Evolutionary conservation across 2,888 invertebrate genomes (phyloP).

Genomic region (Melinopterus prodromus): DNA sequence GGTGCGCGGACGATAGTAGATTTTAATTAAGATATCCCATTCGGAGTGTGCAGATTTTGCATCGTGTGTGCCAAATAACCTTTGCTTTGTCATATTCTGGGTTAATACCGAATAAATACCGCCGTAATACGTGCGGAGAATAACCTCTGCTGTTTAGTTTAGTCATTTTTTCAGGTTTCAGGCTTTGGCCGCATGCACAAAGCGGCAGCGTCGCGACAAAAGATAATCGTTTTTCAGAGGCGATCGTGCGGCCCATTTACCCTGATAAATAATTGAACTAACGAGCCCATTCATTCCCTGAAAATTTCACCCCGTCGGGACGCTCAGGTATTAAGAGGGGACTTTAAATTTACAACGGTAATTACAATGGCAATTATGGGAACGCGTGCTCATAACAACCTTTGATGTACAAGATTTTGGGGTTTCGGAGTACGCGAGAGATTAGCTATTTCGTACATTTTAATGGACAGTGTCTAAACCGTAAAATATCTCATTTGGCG

Average conservation of each 20-base stretch:
- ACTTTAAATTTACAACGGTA: slow-evolving; percentile 4
- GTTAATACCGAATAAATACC: neutral
- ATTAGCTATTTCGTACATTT: neutral
- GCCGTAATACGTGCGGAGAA: neutral
- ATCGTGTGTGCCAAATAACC: neutral
- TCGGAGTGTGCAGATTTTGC: neutral
- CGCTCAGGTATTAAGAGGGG: slow-evolving; percentile 4
- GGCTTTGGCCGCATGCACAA: neutral
- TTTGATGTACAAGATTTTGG: slow-evolving; percentile 4
- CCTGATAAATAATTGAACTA: neutral
- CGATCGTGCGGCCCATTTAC: neutral
- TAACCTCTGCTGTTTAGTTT: neutral
- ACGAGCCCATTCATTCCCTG: neutral
- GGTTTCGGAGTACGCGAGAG: neutral
- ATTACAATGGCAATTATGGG: neutral
- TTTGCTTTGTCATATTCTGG: slow-evolving; percentile 4
- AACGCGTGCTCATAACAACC: neutral
- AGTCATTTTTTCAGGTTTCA: neutral
- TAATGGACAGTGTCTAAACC: neutral
- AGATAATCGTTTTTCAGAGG: neutral
- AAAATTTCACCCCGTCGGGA: neutral
- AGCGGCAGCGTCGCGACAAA: neutral
- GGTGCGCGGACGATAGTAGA: neutral
- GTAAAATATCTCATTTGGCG: neutral
- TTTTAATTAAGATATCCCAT: neutral